Conservation (phyloP, 2,888 invertebrate genomes). For the Erebia ligea region DNA sequence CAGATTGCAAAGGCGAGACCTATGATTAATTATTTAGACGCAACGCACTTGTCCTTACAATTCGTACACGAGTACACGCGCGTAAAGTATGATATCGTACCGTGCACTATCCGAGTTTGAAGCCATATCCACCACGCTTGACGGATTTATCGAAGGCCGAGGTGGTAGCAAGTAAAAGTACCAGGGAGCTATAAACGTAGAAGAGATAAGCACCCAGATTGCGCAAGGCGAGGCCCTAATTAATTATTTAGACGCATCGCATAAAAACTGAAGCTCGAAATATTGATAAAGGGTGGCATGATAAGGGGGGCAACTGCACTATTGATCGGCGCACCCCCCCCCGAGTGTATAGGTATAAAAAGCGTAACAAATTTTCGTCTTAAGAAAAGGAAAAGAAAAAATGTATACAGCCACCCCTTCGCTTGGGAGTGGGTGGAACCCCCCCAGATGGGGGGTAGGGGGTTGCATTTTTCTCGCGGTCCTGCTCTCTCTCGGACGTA, state of each 20-base stretch:
- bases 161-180: background rate
- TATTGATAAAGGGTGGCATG: conserved; percentile 79
- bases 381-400: conserved; percentile 84
- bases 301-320: conserved; percentile 64
- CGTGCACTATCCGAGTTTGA: background rate
- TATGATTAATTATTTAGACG: background rate
- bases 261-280: conserved; percentile 76
- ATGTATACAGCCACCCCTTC: conserved; percentile 77
- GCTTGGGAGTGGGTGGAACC: conserved; percentile 50
- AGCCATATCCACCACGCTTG: background rate
- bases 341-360: conserved; percentile 79
- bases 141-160: background rate
- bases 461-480: conserved; percentile 75
- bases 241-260: conserved; percentile 49
- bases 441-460: conserved; percentile 46
- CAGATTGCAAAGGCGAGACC: background rate
- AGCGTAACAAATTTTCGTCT: conserved; percentile 84
- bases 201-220: conserved; percentile 17
- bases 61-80: background rate
- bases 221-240: conserved; percentile 43
- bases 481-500: conserved; percentile 68
- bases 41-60: no score
- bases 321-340: conserved; percentile 76
- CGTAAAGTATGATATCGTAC: background rate
- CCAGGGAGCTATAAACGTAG: background rate